Evolutionary conservation across 2,888 invertebrate species (phyloP), one percentile per base, ranked within the genome.

Genomic region (Leptura quadrifasciata): DNA sequence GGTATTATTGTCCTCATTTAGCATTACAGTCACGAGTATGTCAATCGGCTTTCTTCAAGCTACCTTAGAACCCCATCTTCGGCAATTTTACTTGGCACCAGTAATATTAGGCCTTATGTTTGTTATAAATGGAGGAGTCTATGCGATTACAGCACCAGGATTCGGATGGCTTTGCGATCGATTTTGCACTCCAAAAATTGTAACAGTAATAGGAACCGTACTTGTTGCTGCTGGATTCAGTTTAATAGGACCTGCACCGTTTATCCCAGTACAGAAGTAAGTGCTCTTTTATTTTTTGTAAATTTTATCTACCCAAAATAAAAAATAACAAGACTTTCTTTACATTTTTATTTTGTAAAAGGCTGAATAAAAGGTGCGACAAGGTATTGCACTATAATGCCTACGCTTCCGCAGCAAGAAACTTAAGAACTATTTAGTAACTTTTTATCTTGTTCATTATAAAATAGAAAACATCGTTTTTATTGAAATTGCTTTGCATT

Each of bases 21-120:
- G 94, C 84, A 95, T 95, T 84, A 92, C 95, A 77, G 93, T 92
- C 0, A 95, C 95, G 0, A 95, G 95, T 78, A 93, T 94, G 91
- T 95, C 95, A 81, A 95, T 96, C 68, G 96, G 96, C 20, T 98
- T 97, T 88, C 90, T 97, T 21, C 95, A 96, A 87, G 97, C 97
- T 0, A 97, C 97, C 0, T 90, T 98, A 21, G 96, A 97, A 83
- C 96, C 95, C 0, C 97, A 97, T 90, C 90, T 98, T n/a, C 88
- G 95, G 79, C 89, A 93, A 91, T 95, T 95, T 85, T 82, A 91
- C 1, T 90, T 96, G 76, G 91, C 93, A 0, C 94, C 95, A 0
- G 91, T 95, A 61, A 87, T 94, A 12, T 89, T 95, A 79, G 96
- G 96, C 0, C 88, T 95, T 68, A 94, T 96, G 93, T 97, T 96